phyloP scores from a whole-genome alignment of 2,797 vertebrate species.

The Eremophila alpestris region DNA sequence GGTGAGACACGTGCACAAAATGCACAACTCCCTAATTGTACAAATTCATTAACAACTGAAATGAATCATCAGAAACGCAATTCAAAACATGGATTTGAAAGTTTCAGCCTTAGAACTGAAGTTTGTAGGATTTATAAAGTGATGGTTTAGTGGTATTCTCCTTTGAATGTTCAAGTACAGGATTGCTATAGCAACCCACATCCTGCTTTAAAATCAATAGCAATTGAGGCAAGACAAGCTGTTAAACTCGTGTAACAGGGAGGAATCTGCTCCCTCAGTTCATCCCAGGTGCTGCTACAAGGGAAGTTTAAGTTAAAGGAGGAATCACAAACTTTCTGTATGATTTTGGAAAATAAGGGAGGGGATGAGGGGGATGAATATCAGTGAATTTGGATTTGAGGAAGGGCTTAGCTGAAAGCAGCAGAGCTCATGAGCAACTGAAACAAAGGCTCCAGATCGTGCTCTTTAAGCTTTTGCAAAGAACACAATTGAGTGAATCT shows the following conservation, averaged over 20 bases:
- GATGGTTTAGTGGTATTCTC: neutral
- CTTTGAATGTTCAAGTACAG: neutral
- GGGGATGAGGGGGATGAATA: neutral
- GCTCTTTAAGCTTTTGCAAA: neutral
- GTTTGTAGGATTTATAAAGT: neutral
- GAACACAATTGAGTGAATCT: neutral
- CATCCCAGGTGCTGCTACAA: neutral
- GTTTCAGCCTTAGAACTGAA: neutral
- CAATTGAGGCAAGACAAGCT: constrained; percentile 50
- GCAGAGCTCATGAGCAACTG: neutral
- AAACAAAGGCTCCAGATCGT: neutral
- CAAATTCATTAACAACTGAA: neutral
- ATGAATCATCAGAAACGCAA: neutral
- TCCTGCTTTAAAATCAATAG: constrained; percentile 49
- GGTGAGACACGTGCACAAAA: neutral
- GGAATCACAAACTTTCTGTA: neutral
- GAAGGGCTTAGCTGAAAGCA: neutral
- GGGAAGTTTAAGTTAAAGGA: neutral
- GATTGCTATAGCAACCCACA: constrained; percentile 38
- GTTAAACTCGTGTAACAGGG: neutral
- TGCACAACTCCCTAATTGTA: neutral
- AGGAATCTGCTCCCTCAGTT: neutral
- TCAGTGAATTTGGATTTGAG: neutral
- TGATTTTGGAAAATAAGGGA: neutral
- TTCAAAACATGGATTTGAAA: neutral